Conservation (phyloP, 2,797 vertebrate genomes). For the Anguilla anguilla region DNA sequence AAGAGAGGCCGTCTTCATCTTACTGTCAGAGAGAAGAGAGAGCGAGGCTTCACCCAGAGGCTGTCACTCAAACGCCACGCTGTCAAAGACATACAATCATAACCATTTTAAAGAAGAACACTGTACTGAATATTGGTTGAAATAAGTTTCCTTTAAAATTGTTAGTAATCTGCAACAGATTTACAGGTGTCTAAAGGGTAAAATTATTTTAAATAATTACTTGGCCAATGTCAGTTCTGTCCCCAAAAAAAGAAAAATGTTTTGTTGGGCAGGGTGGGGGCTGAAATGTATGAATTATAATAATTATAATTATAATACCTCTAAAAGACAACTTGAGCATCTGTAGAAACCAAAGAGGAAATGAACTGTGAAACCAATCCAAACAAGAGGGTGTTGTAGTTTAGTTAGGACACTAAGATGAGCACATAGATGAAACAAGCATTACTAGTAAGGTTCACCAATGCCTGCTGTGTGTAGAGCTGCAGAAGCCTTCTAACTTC, state of each 20-base stretch:
- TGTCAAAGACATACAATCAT: background rate
- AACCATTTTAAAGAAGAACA: too few species aligned
- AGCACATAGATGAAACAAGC: background rate
- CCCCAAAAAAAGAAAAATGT: background rate
- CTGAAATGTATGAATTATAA: background rate
- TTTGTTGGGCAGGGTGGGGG: background rate
- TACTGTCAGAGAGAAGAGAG: slow-evolving; percentile 54
- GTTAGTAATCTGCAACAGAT: too few species aligned
- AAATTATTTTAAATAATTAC: background rate
- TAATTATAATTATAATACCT: background rate
- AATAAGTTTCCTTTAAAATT: too few species aligned
- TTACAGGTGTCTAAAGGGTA: too few species aligned
- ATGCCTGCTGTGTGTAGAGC: background rate
- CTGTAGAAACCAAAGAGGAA: background rate
- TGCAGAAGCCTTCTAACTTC: background rate
- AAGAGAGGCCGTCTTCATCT: slow-evolving; percentile 64
- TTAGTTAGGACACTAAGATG: background rate
- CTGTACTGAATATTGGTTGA: too few species aligned
- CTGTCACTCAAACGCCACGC: background rate
- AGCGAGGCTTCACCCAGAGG: slow-evolving; percentile 19
- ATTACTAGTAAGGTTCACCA: background rate
- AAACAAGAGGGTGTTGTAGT: background rate
- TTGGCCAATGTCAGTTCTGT: background rate
- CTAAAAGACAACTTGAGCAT: background rate
- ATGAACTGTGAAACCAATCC: background rate